Evolutionary conservation across 2,797 vertebrate genomes (phyloP), one percentile per base, ranked within the genome.

Genomic region (Onychomys torridus): DNA sequence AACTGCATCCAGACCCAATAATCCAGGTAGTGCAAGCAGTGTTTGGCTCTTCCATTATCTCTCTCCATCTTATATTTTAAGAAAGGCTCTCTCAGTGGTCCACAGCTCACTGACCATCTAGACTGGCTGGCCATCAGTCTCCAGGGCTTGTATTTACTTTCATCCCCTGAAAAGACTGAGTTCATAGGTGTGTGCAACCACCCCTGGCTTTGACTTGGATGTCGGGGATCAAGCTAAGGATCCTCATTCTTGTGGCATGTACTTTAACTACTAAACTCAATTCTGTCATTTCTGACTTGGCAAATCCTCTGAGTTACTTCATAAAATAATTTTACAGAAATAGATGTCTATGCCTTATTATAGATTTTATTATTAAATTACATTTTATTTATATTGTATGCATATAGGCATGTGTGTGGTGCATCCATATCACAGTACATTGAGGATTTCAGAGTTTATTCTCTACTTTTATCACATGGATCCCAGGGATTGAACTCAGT

Each of bases 1-100:
- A 71, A 96, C 71, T 89, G 34, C 2, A 82, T 78, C 76, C 73
- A 88, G 65, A 82, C 32, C 55, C 76, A 69, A 93, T 83, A 77
- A 93, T 82, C 27, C 23, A 69, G 73, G 46, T 52, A 67, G 16
- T 52, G 90, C 49, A 93, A 77, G 55, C 37, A 63, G 3, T 65
- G 79, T 69, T 96, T 92, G 77, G 61, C 77, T 91, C 37, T 73
- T 57, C n/a, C n/a, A 19, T 17, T 32, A 4, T 21, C 67, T 1
- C n/a, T 57, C 67, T 57, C 14, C 1, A 19, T 6, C 85, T 12
- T 40, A 8, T 29, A 23, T 19, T 34, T 57, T 29, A 46, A 29
- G 34, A 10, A 25, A 55, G 65, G 21, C 2, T 57, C 25, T 73
- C n/a, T 57, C 52, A 19, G 23, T 55, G 32, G n/a, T 19, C 34